phyloP scores from a whole-genome alignment of 2,113 vertebrate species.

The Euleptes europaea region DNA sequence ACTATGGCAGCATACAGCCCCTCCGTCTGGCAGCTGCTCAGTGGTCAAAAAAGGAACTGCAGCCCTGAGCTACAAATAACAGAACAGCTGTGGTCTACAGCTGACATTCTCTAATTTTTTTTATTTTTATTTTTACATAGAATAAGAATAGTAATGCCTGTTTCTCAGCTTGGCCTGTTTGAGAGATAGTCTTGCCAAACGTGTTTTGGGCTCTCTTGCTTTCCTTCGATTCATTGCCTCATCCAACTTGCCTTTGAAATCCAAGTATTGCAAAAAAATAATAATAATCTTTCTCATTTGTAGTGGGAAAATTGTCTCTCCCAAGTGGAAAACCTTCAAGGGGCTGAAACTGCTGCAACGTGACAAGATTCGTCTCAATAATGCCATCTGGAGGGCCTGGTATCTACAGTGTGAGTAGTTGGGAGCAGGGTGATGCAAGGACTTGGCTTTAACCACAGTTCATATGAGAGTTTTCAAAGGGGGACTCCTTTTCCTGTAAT shows the following conservation, averaged over 20 bases:
- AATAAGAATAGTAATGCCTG: neutral
- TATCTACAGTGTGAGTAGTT: slow-evolving; percentile 86
- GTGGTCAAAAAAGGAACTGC: no score
- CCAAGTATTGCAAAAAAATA: neutral
- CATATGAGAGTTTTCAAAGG: neutral
- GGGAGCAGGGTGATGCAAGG: neutral
- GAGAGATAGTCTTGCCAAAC: neutral
- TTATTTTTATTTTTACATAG: neutral
- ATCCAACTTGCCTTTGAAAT: neutral
- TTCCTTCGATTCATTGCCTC: neutral
- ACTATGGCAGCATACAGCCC: no score
- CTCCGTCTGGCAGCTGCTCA: no score
- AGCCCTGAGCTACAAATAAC: no score
- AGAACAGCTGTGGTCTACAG: no score
- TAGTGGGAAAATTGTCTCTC: slow-evolving; percentile 86
- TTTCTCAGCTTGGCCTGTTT: neutral
- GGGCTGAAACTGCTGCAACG: slow-evolving; percentile 87
- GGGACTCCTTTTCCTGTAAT: neutral
- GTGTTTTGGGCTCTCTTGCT: neutral
- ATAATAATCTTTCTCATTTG: slow-evolving; percentile 43
- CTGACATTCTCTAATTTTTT: no score
- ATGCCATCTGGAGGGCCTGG: slow-evolving; percentile 89
- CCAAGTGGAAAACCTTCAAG: slow-evolving; percentile 91
- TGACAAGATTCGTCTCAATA: slow-evolving; percentile 90
- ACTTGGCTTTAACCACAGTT: no score